These are phyloP conservation scores for Nomada ferruginata DNA, from an alignment of 2,888 invertebrate genomes.

Conservation along the genomic window DNA sequence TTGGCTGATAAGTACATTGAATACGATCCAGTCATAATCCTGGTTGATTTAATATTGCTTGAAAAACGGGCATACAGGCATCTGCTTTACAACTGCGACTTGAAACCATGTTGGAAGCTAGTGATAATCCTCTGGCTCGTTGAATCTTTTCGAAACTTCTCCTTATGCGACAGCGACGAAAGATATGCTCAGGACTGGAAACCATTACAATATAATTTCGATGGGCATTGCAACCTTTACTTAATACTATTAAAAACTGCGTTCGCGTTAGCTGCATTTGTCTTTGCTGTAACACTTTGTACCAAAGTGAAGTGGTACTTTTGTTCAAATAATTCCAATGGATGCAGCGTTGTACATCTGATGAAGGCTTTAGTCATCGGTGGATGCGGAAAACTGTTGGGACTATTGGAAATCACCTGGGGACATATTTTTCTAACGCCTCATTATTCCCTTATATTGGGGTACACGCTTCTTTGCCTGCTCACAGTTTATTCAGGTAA, in stretches of 20 bases:
- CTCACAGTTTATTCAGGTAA: slow-evolving; percentile 88
- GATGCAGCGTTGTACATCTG: slow-evolving; percentile 74
- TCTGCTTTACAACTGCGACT: slow-evolving; percentile 91
- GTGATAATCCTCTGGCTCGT: slow-evolving; percentile 91
- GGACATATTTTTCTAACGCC: slow-evolving; percentile 76
- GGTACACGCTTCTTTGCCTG: slow-evolving; percentile 88
- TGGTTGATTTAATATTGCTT: slow-evolving; percentile 93
- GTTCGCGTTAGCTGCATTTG: slow-evolving; percentile 75
- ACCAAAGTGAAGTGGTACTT: slow-evolving; percentile 79
- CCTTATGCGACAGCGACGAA: slow-evolving; percentile 58
- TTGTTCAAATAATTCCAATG: slow-evolving; percentile 63
- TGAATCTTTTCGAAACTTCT: slow-evolving; percentile 92
- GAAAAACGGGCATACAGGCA: slow-evolving; percentile 94
- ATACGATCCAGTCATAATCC: slow-evolving; percentile 94
- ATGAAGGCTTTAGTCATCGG: slow-evolving; percentile 79
- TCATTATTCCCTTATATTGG: slow-evolving; percentile 85
- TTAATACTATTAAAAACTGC: slow-evolving; percentile 76
- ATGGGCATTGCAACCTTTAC: slow-evolving; percentile 78
- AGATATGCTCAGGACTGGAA: slow-evolving; percentile 11
- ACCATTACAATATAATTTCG: slow-evolving; percentile 31
- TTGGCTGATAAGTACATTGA: slow-evolving; percentile 96
- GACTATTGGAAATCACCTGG: slow-evolving; percentile 80
- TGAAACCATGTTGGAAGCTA: slow-evolving; percentile 92
- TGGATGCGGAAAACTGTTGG: slow-evolving; percentile 80
- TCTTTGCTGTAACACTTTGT: slow-evolving; percentile 68